Conservation (phyloP, 2,113 vertebrate species). For the Loxodonta africana region DNA sequence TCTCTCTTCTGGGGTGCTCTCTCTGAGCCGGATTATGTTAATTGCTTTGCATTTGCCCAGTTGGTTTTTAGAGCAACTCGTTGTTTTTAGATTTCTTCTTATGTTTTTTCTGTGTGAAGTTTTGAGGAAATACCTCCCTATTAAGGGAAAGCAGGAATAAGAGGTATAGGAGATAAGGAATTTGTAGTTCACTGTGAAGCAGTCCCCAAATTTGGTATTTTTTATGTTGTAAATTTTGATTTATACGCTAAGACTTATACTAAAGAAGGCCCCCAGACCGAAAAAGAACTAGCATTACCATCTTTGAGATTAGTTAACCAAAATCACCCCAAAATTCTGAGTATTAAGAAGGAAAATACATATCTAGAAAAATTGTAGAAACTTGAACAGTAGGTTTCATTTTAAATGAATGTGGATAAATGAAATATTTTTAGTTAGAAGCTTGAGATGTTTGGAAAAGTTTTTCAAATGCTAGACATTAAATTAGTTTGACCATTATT, state of each 20-base stretch:
- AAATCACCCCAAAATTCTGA: constrained; percentile 7
- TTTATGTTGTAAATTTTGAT: constrained; percentile 61
- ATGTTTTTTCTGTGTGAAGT: constrained; percentile 28
- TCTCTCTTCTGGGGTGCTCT: constrained; percentile 1
- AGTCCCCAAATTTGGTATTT: constrained; percentile 13
- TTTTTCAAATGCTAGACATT: constrained; percentile 42
- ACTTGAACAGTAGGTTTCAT: constrained; percentile 7
- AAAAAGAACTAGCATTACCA: not conserved
- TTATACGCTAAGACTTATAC: not conserved
- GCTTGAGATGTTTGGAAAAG: constrained; percentile 26
- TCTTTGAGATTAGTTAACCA: constrained; percentile 31
- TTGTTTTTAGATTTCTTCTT: constrained; percentile 56
- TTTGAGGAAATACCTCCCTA: constrained; percentile 55
- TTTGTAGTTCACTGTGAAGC: constrained; percentile 32
- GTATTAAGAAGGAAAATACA: constrained; percentile 30
- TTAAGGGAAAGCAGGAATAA: not conserved
- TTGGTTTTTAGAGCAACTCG: constrained; percentile 1
- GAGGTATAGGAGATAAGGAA: not conserved
- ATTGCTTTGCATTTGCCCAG: not conserved
- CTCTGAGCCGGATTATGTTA: constrained; percentile 18
- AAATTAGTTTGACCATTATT: constrained; percentile 21
- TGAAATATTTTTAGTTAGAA: constrained; percentile 36
- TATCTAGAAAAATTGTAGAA: constrained; percentile 39
- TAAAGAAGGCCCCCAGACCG: constrained; percentile 6
- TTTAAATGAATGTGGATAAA: constrained; percentile 21